Conservation (phyloP, 2,113 vertebrate genomes). For the Tenrec ecaudatus region DNA sequence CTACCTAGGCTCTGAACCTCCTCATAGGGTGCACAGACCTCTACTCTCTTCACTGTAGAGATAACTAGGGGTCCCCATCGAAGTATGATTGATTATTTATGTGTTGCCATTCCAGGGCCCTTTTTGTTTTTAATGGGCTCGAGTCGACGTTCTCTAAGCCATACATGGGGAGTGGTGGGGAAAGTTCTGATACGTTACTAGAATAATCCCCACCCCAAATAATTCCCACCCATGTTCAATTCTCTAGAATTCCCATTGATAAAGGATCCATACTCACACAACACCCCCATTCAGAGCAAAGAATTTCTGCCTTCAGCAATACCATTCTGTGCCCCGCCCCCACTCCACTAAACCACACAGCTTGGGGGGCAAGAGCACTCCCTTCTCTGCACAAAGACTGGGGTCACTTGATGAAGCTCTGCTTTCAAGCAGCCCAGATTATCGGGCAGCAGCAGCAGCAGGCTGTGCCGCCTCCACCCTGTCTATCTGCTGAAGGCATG, state of each 20-base stretch:
- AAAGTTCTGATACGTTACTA: slow-evolving; percentile 38
- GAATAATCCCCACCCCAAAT: slow-evolving; percentile 55
- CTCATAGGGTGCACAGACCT: too few relatives aligned
- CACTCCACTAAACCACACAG: neutral
- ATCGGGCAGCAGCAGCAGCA: slow-evolving; percentile 29
- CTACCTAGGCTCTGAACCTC: neutral
- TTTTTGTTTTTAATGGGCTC: slow-evolving; percentile 57
- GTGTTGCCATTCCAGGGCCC: neutral
- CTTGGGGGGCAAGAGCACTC: neutral
- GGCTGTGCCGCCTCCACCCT: neutral
- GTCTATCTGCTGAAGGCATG: slow-evolving; percentile 38
- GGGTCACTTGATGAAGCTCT: slow-evolving; percentile 18
- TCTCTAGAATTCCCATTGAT: slow-evolving; percentile 57
- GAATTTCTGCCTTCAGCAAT: slow-evolving; percentile 26
- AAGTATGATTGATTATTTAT: slow-evolving; percentile 43
- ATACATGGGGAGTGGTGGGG: slow-evolving; percentile 19
- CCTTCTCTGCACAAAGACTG: slow-evolving; percentile 30
- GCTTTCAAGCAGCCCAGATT: slow-evolving; percentile 63
- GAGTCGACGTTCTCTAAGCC: slow-evolving; percentile 32
- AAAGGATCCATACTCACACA: neutral
- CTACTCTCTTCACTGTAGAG: neutral
- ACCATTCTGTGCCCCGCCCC: neutral
- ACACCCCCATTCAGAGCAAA: neutral
- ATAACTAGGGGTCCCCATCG: neutral
- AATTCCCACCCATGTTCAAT: neutral